Conservation (phyloP, 2,888 invertebrate species). For the Agonum fuliginosum region DNA sequence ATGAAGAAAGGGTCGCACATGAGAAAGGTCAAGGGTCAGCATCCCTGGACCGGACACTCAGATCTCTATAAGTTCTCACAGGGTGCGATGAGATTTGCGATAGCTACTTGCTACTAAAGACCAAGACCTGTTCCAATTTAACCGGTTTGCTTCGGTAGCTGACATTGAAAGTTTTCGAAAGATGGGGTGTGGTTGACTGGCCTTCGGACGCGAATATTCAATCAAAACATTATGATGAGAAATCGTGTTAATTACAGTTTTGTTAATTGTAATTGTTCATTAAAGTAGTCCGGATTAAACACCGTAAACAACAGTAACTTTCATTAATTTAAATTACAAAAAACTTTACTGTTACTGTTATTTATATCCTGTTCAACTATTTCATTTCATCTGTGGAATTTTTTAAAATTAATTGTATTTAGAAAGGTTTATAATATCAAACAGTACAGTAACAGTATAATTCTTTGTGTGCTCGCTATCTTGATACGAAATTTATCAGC, state of each 20-base stretch:
- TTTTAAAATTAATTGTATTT: too few relatives aligned
- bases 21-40: slow-evolving; percentile 13
- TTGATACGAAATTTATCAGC: background rate
- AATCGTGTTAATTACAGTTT: background rate
- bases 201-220: background rate
- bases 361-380: background rate
- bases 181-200: slow-evolving; percentile 2
- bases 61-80: slow-evolving; percentile 5
- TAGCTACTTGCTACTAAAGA: background rate
- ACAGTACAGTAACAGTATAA: too few relatives aligned
- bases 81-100: slow-evolving; percentile 2
- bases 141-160: background rate
- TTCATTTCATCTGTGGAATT: background rate
- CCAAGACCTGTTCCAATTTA: background rate
- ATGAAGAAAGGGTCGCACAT: slow-evolving; percentile 12
- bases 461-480: too few relatives aligned
- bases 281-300: background rate
- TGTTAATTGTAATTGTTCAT: background rate
- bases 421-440: too few relatives aligned
- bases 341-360: background rate
- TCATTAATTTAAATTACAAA: background rate
- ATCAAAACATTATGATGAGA: background rate
- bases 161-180: slow-evolving; percentile 8
- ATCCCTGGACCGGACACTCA: background rate
- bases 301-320: background rate